Percentiles rank a stretch among this genome's conserved stretches.
phyloP scores from a whole-genome alignment of 2,113 vertebrate species.

The Cairina moschata region DNA sequence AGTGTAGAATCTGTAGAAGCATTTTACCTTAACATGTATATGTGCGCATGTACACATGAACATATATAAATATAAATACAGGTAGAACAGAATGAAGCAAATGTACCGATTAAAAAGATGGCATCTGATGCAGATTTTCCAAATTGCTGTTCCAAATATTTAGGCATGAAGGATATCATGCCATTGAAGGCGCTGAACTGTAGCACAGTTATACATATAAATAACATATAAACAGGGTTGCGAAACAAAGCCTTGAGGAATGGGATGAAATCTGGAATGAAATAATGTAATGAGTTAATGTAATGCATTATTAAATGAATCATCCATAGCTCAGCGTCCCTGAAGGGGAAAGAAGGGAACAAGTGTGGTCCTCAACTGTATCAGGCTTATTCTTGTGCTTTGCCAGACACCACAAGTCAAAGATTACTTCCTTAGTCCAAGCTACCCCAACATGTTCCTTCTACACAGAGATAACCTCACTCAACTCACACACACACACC shows the following conservation, averaged over 20 bases:
- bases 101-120: constrained; percentile 91
- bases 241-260: constrained; percentile 84
- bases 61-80: accelerated
- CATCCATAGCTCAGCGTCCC: neutral
- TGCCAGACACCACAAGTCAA: neutral
- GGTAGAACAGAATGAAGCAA: neutral
- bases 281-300: neutral
- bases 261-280: constrained; percentile 84
- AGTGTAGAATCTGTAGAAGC: neutral
- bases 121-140: constrained; percentile 90
- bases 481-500: neutral
- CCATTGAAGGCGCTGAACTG: constrained; percentile 86
- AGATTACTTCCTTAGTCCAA: neutral
- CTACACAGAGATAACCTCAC: neutral
- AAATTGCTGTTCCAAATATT: constrained; percentile 95
- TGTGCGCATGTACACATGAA: neutral
- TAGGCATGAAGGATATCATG: constrained; percentile 89
- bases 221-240: constrained; percentile 86
- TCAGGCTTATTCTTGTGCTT: neutral
- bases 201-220: constrained; percentile 82
- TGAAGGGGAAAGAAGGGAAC: neutral
- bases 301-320: neutral
- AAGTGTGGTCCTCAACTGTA: neutral
- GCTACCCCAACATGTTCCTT: neutral
- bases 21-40: neutral